These are phyloP conservation scores for Merluccius polli DNA, from an alignment of 2,797 vertebrate genomes.

Conservation along the genomic window DNA sequence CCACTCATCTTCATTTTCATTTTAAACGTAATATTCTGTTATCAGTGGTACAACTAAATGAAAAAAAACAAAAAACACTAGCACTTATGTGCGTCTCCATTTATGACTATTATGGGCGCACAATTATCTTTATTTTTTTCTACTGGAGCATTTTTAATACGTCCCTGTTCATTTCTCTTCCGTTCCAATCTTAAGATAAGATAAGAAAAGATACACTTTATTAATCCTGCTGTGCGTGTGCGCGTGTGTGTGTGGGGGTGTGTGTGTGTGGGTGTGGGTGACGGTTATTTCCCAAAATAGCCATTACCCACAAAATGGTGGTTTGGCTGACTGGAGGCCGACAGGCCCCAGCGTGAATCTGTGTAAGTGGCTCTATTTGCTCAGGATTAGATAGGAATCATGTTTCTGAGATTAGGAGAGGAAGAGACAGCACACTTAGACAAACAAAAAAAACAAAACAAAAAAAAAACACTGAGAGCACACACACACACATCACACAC, in stretches of 20 bases:
- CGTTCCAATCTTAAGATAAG: not conserved
- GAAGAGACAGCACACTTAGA: constrained; percentile 38
- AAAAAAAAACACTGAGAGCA: not conserved
- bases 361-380: constrained; percentile 54
- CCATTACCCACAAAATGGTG: not conserved
- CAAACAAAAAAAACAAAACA: constrained; percentile 13
- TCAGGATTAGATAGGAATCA: constrained; percentile 59
- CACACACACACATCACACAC: constrained; percentile 42
- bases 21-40: not conserved
- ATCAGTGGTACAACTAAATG: not conserved
- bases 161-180: not conserved
- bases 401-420: constrained; percentile 60
- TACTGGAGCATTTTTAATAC: not conserved
- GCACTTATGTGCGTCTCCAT: not conserved
- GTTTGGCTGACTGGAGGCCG: constrained; percentile 26
- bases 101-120: not conserved
- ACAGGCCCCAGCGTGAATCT: constrained; percentile 31
- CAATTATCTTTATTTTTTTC: not conserved
- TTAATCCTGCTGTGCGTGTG: no score
- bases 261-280: no score
- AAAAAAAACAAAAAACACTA: not conserved
- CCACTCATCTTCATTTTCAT: not conserved
- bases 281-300: no score
- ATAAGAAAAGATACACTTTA: no score
- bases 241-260: no score